Percentiles rank a stretch among this genome's conserved stretches.
Conservation (phyloP, 2,113 vertebrate genomes). For the Camarhynchus parvulus region DNA sequence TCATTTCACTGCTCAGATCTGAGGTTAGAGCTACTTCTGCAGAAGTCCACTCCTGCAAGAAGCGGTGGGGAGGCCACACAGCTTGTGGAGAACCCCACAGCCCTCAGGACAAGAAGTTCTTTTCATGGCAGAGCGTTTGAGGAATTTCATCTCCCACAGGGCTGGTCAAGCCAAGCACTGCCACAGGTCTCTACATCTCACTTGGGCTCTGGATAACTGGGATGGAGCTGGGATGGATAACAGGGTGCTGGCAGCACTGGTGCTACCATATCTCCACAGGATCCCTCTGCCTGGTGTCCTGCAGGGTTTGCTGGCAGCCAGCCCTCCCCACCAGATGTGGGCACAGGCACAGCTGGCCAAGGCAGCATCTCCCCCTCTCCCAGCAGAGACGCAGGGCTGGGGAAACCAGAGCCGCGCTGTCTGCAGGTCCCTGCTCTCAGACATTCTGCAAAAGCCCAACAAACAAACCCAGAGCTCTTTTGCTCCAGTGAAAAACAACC, state of each 20-base stretch:
- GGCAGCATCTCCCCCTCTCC: not conserved
- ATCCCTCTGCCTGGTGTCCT: not conserved
- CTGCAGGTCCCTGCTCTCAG: accelerated
- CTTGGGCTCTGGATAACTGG: not conserved
- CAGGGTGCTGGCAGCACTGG: not conserved
- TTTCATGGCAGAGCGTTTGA: not conserved
- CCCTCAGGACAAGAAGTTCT: not conserved
- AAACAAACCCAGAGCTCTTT: not conserved
- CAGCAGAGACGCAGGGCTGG: accelerated
- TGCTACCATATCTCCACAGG: not conserved
- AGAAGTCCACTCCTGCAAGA: not conserved
- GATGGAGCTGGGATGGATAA: not conserved
- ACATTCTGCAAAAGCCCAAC: not conserved
- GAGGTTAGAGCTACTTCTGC: not conserved
- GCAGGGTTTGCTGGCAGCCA: not conserved
- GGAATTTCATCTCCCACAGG: not conserved
- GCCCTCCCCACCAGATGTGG: not conserved
- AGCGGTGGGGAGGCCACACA: accelerated
- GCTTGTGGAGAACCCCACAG: accelerated
- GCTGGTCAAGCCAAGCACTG: not conserved
- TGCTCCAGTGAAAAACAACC: not conserved
- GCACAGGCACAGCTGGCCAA: not conserved
- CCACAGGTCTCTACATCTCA: not conserved
- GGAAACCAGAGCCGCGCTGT: accelerated
- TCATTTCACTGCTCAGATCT: not conserved